Percentiles rank a stretch among this genome's conserved stretches.
phyloP scores from a whole-genome alignment of 2,888 invertebrate genomes.

The Ecdyonurus torrentis region DNA sequence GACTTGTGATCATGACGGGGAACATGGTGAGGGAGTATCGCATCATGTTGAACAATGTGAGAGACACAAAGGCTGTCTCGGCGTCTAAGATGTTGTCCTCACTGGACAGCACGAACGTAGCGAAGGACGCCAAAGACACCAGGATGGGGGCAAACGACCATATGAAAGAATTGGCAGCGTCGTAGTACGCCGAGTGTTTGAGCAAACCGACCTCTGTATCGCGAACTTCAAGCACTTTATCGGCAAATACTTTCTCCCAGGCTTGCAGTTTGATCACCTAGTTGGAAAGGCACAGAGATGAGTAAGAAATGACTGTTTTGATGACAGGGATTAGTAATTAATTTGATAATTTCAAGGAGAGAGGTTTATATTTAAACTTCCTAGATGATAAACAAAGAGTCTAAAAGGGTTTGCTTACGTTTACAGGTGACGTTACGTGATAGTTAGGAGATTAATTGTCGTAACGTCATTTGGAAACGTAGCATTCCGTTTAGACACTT shows the following conservation, averaged over 20 bases:
- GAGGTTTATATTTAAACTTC: too few relatives aligned
- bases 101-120: conserved; percentile 55
- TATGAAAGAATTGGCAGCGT: conserved; percentile 27
- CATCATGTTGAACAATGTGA: conserved; percentile 74
- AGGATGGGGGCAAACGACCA: conserved; percentile 34
- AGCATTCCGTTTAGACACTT: too few relatives aligned
- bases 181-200: conserved; percentile 27
- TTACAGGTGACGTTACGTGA: too few relatives aligned
- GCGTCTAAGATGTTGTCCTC: conserved; percentile 58
- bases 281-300: background rate
- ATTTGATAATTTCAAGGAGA: too few relatives aligned
- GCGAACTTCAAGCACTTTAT: conserved; percentile 29
- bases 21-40: conserved; percentile 71
- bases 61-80: conserved; percentile 68
- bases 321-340: too few relatives aligned
- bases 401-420: too few relatives aligned
- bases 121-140: conserved; percentile 70
- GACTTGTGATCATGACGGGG: conserved; percentile 54
- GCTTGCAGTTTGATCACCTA: conserved; percentile 31
- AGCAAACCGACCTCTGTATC: conserved; percentile 29
- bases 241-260: conserved; percentile 31
- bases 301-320: background rate
- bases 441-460: too few relatives aligned
- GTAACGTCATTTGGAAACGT: too few relatives aligned
- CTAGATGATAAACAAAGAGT: too few relatives aligned